These are phyloP conservation scores for Drosophila sp. DNA, from an alignment of 1,140 invertebrate genomes.

Conservation along the genomic window DNA sequence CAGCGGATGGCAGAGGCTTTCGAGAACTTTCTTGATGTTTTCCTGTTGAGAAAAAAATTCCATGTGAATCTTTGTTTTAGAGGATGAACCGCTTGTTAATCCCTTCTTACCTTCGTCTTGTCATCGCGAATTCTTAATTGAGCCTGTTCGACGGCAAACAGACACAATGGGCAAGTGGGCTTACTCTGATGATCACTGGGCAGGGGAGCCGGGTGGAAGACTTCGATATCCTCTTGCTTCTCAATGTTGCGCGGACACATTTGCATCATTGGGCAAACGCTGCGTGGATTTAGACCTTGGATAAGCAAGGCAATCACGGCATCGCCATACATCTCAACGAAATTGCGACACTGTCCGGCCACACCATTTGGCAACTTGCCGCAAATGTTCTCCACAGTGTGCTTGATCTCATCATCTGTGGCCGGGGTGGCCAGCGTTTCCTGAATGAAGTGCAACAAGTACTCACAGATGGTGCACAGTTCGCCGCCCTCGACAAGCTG, in stretches of 20 bases:
- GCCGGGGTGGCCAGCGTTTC: slow-evolving; percentile 87
- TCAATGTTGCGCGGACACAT: slow-evolving; percentile 84
- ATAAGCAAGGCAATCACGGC: slow-evolving; percentile 90
- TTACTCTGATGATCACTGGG: slow-evolving; percentile 82
- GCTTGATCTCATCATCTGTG: slow-evolving; percentile 87
- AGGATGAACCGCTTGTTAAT: background rate
- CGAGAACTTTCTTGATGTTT: slow-evolving; percentile 88
- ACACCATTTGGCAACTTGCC: slow-evolving; percentile 87
- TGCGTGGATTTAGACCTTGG: slow-evolving; percentile 91
- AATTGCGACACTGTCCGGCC: slow-evolving; percentile 88
- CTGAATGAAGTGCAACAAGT: slow-evolving; percentile 91
- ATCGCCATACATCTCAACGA: slow-evolving; percentile 90
- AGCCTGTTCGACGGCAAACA: slow-evolving; percentile 89
- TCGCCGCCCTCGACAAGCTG: slow-evolving; percentile 84
- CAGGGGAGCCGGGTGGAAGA: slow-evolving; percentile 83
- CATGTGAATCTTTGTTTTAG: background rate
- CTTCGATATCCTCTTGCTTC: slow-evolving; percentile 83
- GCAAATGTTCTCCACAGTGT: slow-evolving; percentile 88
- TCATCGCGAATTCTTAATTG: slow-evolving; percentile 73
- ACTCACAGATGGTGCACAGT: slow-evolving; percentile 91
- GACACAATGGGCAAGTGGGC: slow-evolving; percentile 90
- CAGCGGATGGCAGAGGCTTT: slow-evolving; percentile 89
- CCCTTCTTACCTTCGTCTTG: slow-evolving; percentile 63
- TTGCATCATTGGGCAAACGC: slow-evolving; percentile 83
- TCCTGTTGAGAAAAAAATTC: slow-evolving; percentile 69